Base-by-base conservation (phyloP, 1,140 invertebrate genomes). In the Camponotus vicinus region DNA sequence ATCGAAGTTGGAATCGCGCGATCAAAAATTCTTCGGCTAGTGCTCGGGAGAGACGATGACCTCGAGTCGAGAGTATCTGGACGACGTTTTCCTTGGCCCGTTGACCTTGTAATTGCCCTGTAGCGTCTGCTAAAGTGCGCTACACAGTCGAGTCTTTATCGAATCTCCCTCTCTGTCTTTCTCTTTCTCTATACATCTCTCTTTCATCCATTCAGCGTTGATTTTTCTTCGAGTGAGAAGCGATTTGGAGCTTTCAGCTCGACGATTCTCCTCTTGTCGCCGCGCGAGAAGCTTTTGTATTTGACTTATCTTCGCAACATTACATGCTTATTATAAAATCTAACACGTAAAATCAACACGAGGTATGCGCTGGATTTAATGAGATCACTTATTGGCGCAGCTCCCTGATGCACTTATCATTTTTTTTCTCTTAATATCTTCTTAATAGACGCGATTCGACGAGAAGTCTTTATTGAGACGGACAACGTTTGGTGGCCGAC, bases 51-150 rank as follows among this genome's bases (percentile, higher is more conserved):
- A 90, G 84, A 76, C 71, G 89, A 91, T 88, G 89, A 90, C 88
- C 89, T 90, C 80, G 89, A 90, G 45, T 52, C 63, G 59, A 90
- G 87, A 90, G 89, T 90, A 90, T 88, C 89, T 90, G 89, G 89
- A 90, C 77, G 89, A 90, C 67, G 89, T 90, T 90, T 90, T 90
- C 89, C 89, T 90, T 90, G 89, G 86, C 89, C 89, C 83, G 89
- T 90, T 90, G 86, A 88, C 89, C 89, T 90, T 90, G 89, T 90
- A 90, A 88, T 90, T 89, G 86, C 89, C 86, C 77, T 86, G 66
- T 86, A 90, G 59, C 76, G 89, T 90, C 77, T 77, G 70, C 67
- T 86, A 49, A 13, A 21, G 86, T 71, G 77, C 83, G 75, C 71
- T 42, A 79, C 79, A 70, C 79, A 70, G 45, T 73, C 57, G 61